A percentile compares a stretch with the other conserved stretches of the same genome.
Conservation (phyloP, 2,797 vertebrate species). For the Rhynchonycteris naso region DNA sequence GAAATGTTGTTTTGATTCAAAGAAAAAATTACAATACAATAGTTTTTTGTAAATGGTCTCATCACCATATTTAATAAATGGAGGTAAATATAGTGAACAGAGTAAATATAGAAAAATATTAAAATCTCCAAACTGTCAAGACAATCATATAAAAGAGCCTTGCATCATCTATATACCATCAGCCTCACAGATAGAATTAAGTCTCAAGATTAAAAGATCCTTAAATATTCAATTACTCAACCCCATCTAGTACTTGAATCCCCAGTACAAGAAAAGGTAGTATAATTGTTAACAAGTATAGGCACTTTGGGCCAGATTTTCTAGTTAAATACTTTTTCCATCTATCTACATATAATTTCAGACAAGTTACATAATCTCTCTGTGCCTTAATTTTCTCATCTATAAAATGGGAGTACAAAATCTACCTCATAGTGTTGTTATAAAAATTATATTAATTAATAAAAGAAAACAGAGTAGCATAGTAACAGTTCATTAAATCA, state of each 20-base stretch:
- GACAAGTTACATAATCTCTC: background rate
- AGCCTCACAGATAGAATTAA: conserved; percentile 6
- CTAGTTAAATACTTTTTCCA: conserved; percentile 37
- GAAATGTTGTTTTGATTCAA: conserved; percentile 35
- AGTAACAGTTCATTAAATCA: background rate
- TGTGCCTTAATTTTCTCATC: conserved; percentile 33
- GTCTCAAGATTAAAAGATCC: conserved; percentile 14
- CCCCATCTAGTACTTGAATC: background rate
- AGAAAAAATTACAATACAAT: background rate
- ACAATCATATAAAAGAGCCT: background rate
- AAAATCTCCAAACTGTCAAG: conserved; percentile 27
- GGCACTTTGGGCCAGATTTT: background rate
- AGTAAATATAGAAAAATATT: conserved; percentile 30
- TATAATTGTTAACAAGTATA: background rate
- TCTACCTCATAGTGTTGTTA: background rate
- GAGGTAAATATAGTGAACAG: background rate
- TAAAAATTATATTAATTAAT: conserved; percentile 37
- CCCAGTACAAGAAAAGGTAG: background rate
- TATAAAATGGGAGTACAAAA: conserved; percentile 39
- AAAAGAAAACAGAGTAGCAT: conserved; percentile 14
- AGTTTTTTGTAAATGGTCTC: background rate
- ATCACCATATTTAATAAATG: conserved; percentile 47
- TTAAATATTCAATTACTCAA: conserved; percentile 7
- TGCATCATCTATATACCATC: background rate
- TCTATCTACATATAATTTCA: background rate